phyloP scores from a whole-genome alignment of 2,797 vertebrate species.

The Rallus crepitans region DNA sequence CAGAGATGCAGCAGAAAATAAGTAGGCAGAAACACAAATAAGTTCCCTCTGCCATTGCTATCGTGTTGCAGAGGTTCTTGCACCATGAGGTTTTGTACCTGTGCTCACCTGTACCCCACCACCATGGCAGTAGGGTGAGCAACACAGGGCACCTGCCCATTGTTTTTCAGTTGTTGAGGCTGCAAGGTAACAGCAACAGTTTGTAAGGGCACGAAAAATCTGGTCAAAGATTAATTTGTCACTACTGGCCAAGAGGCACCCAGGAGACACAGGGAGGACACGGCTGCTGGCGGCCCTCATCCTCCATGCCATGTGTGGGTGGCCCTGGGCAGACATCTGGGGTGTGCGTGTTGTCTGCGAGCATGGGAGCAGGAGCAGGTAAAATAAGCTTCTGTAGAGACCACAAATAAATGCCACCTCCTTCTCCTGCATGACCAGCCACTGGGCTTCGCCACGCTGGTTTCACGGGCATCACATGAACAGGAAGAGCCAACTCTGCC shows the following conservation, averaged over 20 bases:
- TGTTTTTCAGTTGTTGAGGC: neutral
- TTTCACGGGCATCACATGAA: neutral
- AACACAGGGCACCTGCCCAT: rapidly evolving
- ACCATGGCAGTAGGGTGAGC: rapidly evolving
- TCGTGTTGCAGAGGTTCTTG: neutral
- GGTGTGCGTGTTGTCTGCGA: rapidly evolving
- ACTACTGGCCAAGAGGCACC: neutral
- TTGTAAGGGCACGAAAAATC: neutral
- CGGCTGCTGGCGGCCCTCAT: neutral
- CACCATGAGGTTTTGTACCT: neutral
- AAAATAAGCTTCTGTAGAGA: neutral
- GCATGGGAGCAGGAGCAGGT: neutral
- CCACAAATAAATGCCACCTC: neutral
- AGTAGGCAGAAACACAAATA: neutral
- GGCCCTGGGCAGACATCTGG: neutral
- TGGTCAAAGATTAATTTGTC: neutral
- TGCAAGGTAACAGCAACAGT: neutral
- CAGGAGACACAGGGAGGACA: neutral
- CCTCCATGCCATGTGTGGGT: rapidly evolving
- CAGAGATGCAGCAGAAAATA: neutral
- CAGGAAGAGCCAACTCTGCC: slow-evolving; percentile 17
- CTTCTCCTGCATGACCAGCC: neutral
- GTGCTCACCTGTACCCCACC: neutral
- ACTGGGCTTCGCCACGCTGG: neutral
- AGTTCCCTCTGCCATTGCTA: rapidly evolving